These are phyloP conservation scores for Hydrozoanthus tunicans DNA, from an alignment of 64 coral and sea anemone genomes.

Conservation along the genomic window DNA sequence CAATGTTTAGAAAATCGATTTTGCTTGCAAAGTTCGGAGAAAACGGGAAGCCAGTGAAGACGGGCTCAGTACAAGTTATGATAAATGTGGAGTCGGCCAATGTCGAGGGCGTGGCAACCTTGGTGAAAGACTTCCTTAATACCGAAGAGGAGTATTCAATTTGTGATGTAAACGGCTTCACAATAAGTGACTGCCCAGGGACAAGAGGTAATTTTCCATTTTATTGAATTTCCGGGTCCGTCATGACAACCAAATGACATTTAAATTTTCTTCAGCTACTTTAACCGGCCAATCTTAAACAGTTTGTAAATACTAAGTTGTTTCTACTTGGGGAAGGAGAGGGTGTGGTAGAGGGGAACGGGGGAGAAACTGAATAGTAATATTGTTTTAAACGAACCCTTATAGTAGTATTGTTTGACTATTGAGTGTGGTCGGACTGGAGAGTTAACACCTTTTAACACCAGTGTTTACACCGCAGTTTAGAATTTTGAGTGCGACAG, in stretches of 20 bases:
- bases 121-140: slow-evolving; percentile 47
- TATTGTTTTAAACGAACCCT: neutral
- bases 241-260: neutral
- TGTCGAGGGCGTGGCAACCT: slow-evolving; percentile 15
- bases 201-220: slow-evolving; percentile 51
- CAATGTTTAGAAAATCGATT: slow-evolving; percentile 33
- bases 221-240: neutral
- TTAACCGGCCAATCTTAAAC: neutral
- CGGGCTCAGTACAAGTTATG: slow-evolving; percentile 38
- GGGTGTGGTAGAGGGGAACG: neutral
- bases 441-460: too few species aligned
- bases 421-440: too few species aligned
- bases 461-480: too few species aligned
- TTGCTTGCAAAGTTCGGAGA: slow-evolving; percentile 44
- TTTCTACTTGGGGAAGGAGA: neutral
- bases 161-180: slow-evolving; percentile 55
- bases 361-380: neutral
- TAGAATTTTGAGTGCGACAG: too few species aligned
- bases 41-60: slow-evolving; percentile 26
- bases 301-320: too few species aligned
- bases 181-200: slow-evolving; percentile 19
- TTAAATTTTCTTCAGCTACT: neutral
- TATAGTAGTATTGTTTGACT: neutral
- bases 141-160: slow-evolving; percentile 27
- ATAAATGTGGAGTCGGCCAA: slow-evolving; percentile 46